Evolutionary conservation across 2,888 invertebrate genomes (phyloP).

Genomic region (Caenorhabditis sp.): DNA sequence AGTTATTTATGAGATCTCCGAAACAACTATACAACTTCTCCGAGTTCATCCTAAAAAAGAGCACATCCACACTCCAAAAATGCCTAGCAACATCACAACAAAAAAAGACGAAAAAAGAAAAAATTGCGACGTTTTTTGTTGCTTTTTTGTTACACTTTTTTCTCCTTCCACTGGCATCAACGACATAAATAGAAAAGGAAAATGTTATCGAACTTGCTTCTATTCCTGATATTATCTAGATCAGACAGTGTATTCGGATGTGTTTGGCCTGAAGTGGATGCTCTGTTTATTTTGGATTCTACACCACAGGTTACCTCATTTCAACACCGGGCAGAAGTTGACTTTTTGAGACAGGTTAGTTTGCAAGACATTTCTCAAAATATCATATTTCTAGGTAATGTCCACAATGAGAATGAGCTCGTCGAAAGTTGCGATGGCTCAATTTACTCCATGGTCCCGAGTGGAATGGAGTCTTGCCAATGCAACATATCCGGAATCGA

Average conservation of each 20-base stretch:
- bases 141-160: slow-evolving; percentile 30
- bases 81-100: slow-evolving; percentile 32
- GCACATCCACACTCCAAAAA: slow-evolving; percentile 10
- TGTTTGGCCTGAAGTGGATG: slow-evolving; percentile 76
- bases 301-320: slow-evolving; percentile 74
- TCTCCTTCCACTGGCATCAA: background rate
- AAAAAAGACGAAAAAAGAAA: slow-evolving; percentile 17
- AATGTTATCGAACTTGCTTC: slow-evolving; percentile 2
- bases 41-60: background rate
- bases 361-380: background rate
- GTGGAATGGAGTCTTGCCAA: slow-evolving; percentile 68
- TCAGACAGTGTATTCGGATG: slow-evolving; percentile 44
- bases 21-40: slow-evolving; percentile 43
- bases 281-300: slow-evolving; percentile 78
- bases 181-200: slow-evolving; percentile 27
- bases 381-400: slow-evolving; percentile 52
- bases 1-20: slow-evolving; percentile 23
- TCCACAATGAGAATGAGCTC: slow-evolving; percentile 53
- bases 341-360: slow-evolving; percentile 69
- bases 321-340: slow-evolving; percentile 70
- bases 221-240: slow-evolving; percentile 1
- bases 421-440: slow-evolving; percentile 74
- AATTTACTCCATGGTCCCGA: slow-evolving; percentile 77
- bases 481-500: slow-evolving; percentile 50
- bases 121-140: slow-evolving; percentile 13